A percentile compares a stretch with the other conserved stretches of the same genome.
Evolutionary conservation across 2,888 invertebrate species (phyloP).

Genomic region (Neocrepidodera transversa): DNA sequence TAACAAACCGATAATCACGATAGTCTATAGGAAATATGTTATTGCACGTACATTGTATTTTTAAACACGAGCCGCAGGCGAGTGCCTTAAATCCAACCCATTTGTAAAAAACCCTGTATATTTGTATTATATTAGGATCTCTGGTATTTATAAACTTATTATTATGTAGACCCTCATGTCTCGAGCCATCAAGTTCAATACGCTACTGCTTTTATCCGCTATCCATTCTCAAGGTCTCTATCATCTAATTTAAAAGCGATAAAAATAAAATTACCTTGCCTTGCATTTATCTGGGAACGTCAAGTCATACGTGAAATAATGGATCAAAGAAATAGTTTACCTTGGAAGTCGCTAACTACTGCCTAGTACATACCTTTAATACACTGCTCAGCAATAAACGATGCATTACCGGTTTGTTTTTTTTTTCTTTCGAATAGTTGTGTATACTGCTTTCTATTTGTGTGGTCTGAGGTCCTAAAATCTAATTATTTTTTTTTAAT

Average conservation of each 20-base stretch:
- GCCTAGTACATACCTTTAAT: conserved; percentile 8
- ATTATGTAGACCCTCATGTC: too few species aligned
- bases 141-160: too few species aligned
- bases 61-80: too few species aligned
- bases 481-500: too few species aligned
- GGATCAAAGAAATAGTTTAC: conserved; percentile 13
- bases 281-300: conserved; percentile 14
- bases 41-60: too few species aligned
- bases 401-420: background rate
- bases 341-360: conserved; percentile 14
- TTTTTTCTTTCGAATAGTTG: background rate
- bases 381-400: conserved; percentile 6
- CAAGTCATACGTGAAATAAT: conserved; percentile 24
- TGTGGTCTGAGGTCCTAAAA: too few species aligned
- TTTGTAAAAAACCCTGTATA: too few species aligned
- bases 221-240: conserved; percentile 21
- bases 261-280: conserved; percentile 21
- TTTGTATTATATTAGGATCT: too few species aligned
- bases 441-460: background rate
- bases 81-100: too few species aligned
- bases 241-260: conserved; percentile 25
- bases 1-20: too few species aligned
- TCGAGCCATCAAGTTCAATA: conserved; percentile 4
- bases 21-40: too few species aligned
- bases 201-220: background rate